These are phyloP conservation scores for Anastrepha ludens DNA, from an alignment of 1,140 invertebrate genomes.

Conservation along the genomic window DNA sequence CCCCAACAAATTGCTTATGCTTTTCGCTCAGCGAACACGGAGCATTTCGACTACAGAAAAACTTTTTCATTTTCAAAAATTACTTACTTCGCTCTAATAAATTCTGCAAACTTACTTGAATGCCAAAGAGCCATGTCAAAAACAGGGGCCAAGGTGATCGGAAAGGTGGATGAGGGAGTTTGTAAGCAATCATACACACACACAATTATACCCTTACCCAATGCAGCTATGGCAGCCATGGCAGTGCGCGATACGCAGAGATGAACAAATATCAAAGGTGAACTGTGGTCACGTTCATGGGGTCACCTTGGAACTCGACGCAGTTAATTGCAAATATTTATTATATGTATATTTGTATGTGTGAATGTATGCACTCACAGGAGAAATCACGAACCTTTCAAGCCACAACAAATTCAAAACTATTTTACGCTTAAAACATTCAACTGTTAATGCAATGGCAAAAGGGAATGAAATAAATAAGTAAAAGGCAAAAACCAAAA, in stretches of 20 bases:
- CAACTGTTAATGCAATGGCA: not conserved
- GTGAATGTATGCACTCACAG: not conserved
- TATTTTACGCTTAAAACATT: not conserved
- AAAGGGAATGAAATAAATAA: not conserved
- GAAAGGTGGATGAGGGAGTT: not conserved
- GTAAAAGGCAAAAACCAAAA: not conserved
- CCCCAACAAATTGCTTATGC: not conserved
- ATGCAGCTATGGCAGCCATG: not conserved
- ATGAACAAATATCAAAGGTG: conserved; percentile 10
- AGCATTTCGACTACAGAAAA: not conserved
- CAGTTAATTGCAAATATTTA: conserved; percentile 51
- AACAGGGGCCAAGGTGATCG: not conserved
- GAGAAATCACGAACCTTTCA: not conserved
- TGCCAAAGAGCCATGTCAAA: conserved; percentile 1
- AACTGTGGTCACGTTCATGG: conserved; percentile 47
- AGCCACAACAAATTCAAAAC: conserved; percentile 19
- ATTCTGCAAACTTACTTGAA: conserved; percentile 22
- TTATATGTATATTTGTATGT: not conserved
- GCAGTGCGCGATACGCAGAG: not conserved
- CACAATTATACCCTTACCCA: not conserved
- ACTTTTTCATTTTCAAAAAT: conserved; percentile 37
- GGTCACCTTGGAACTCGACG: conserved; percentile 27
- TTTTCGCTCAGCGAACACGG: not conserved
- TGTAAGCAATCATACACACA: not conserved
- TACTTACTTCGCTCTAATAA: conserved; percentile 51